Evolutionary conservation across 2,113 vertebrate species (phyloP).

Genomic region (Ctenomys sociabilis): DNA sequence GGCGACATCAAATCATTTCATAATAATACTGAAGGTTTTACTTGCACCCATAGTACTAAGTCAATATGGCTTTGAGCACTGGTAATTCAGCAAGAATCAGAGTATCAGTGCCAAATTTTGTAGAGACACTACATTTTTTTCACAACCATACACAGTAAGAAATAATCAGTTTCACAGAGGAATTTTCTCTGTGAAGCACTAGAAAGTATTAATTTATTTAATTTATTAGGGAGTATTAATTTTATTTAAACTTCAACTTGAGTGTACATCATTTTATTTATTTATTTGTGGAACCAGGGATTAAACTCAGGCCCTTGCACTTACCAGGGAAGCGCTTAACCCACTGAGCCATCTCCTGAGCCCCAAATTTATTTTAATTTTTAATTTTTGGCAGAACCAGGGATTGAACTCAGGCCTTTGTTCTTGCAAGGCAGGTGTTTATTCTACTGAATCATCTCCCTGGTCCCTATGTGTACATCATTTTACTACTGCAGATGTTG

Average conservation of each 20-base stretch:
- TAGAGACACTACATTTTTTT: background rate
- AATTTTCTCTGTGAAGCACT: background rate
- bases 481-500: background rate
- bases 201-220: conserved; percentile 30
- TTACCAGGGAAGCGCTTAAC: too few relatives aligned
- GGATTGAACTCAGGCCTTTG: too few relatives aligned
- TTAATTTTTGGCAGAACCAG: too few relatives aligned
- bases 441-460: too few relatives aligned
- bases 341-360: too few relatives aligned
- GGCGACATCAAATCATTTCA: background rate
- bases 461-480: too few relatives aligned
- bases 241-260: background rate
- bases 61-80: background rate
- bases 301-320: too few relatives aligned
- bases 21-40: background rate
- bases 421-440: too few relatives aligned
- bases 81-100: background rate
- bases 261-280: too few relatives aligned
- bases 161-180: background rate
- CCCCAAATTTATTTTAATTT: too few relatives aligned
- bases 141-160: background rate
- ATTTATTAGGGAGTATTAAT: too few relatives aligned
- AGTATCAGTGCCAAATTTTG: background rate
- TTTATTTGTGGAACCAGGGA: too few relatives aligned
- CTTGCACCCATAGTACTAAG: background rate